Base-by-base conservation (phyloP, 1,140 invertebrate species). In the Panagrolaimus sp. region DNA sequence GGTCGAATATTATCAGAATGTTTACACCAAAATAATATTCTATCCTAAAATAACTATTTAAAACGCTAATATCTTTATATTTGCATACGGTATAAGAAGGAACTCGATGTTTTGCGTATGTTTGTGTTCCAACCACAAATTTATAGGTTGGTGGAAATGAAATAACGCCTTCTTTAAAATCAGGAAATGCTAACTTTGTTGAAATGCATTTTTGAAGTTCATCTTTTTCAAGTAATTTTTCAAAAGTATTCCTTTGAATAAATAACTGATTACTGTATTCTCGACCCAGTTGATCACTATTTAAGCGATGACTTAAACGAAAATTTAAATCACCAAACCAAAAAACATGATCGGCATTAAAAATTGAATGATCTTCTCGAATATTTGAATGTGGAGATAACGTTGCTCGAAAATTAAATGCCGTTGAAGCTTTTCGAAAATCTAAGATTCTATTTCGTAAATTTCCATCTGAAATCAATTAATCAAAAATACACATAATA, bases 321-420 rank as follows among this genome's bases (percentile, higher is more conserved):
- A 76, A 76, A 43, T 76, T 76, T 26, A 76, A 45, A 55, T 76
- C 75, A 24, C 75, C 75, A 44, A 76, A 76, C 75, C 76, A 78
- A 75, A 66, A 76, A 12, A 73, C 65, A 43, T 73, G 52, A 26
- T 63, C 71, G 8, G 71, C 71, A 26, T 68, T 65, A 62, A 75
- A 70, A 21, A 73, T 73, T n/a, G 65, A 52, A 43, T 38, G 17
- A 28, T 63, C 63, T 43, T 48, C 24, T 47, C 26, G 58, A 15
- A 73, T 47, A 17, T 24, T 14, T 28, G 63, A 44, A n/a, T 48
- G 43, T 28, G 55, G 24, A 14, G 26, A 10, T 69, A 55, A 24
- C 1, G 73, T 58, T 6, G 26, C 52, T 28, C 71, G 46, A 67
- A 76, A 76, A 26, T 76, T 71, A 46, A 76, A 78, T 10, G 44